Evolutionary conservation across 35 echinoderm and acorn worm genomes (phyloP).

Genomic region (Nesometra sesokonis): DNA sequence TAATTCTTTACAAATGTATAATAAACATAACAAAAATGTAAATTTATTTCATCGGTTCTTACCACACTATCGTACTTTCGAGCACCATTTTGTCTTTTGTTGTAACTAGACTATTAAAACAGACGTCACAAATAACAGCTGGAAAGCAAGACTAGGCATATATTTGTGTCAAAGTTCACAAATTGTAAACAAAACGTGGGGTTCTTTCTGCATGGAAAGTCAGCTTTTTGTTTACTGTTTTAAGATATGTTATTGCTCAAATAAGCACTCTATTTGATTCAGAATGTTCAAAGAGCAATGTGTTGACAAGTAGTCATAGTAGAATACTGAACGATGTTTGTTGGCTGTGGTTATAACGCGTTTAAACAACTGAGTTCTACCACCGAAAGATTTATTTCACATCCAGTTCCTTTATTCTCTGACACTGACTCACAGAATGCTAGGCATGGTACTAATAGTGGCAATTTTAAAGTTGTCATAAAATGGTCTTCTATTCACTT

Average conservation of each 20-base stretch:
- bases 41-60: conserved; percentile 15
- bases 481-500: not conserved
- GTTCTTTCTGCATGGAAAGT: not conserved
- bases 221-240: not conserved
- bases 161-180: not conserved
- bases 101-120: not conserved
- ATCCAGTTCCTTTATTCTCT: not conserved
- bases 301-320: too few relatives aligned
- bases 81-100: conserved; percentile 56
- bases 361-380: not conserved
- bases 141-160: not conserved
- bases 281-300: too few relatives aligned
- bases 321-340: too few relatives aligned
- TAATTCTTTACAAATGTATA: too few relatives aligned
- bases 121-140: not conserved
- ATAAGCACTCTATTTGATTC: too few relatives aligned
- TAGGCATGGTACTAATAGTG: not conserved
- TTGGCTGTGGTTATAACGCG: not conserved
- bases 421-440: too few relatives aligned
- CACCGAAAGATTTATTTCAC: not conserved
- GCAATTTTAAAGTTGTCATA: not conserved
- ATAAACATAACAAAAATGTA: too few relatives aligned
- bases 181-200: conserved; percentile 8
- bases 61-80: conserved; percentile 89
- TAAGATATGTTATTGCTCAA: not conserved